Evolutionary conservation across 2,797 vertebrate species (phyloP), one percentile per base, ranked within the genome.

Genomic region (Pyrrhura leucotis): DNA sequence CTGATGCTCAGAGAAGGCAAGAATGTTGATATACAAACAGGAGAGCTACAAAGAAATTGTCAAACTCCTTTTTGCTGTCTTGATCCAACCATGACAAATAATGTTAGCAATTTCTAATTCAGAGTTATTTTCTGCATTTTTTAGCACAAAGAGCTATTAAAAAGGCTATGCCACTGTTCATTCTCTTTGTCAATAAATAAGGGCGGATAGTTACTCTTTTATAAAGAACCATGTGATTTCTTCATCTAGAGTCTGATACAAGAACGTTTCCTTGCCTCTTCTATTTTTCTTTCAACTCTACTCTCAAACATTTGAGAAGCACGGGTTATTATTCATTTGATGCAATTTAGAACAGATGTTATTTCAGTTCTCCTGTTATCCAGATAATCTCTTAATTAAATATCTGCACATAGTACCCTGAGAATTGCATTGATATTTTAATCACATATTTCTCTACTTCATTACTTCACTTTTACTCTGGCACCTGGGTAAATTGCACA

Each of bases 341-440:
- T 63, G 31, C 45, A 84, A 63, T 89, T 85, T 21, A 63, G 37
- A 88, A 69, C 68, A 95, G 89, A 92, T 47, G 37, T 29, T 93
- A 79, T 61, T 93, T 89, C 66, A 84, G n/a, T 63, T 96, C 88
- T 85, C 89, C 73, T 82, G 39, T 92, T 89, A 83, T 25, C 11
- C 40, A 85, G 31, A 86, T 42, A 76, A 95, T 69, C 59, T 53
- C 58, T 86, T 95, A 78, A 93, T 90, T 90, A 94, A 91, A 61
- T 53, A 89, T 56, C 42, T 85, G 76, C 54, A 81, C 39, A 63
- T 26, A 88, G 78, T 37, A 81, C 26, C 28, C 51, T 69, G 51
- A 85, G 51, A 88, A 81, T 7, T 31, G 9, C 58, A 92, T 80
- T 85, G 50, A 6, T 79, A 90, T 82, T 94, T 90, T 89, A 93